Evolutionary conservation across 1,140 invertebrate genomes (phyloP), one percentile per base, ranked within the genome.

Genomic region (Dolichoris vasculosae): DNA sequence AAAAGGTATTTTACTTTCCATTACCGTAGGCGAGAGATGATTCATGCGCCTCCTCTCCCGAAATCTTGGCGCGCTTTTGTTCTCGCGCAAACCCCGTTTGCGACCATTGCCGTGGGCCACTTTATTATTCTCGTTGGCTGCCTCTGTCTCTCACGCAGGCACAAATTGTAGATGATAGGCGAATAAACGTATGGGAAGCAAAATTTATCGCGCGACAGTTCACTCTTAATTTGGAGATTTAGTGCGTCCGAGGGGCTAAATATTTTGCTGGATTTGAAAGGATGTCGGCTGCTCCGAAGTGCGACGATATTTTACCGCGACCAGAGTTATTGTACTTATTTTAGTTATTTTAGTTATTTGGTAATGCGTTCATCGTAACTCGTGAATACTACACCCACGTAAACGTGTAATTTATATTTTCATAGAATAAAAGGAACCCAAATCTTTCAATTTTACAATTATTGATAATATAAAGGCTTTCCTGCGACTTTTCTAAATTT

Each of bases 141-240:
- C 51, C 32, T 51, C 80, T 82, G n/a, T 38, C 43, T 81, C 30
- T 26, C 35, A 15, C 51, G 17, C n/a, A 1, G 26, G 43, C 40
- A 64, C 48, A 59, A 82, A 82, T 82, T 82, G 69, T 32, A 51
- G 11, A 17, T 32, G 79, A 69, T 20, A 26, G 20, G 59, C 35
- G 32, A 38, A 32, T 11, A 32, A 51, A n/a, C 51, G 73, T 20
- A 26, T 17, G 32, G 48, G 48, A 20, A 26, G 23, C 11, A 23
- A 59, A 59, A 78, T 78, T 78, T 63, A 63, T 63, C 38, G 9
- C 32, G 51, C 2, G 46, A 8, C 78, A 7, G 20, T 35, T 11
- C 40, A 2, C 40, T 69, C 64, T 81, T 46, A 32, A 81, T 81
- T 81, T 48, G 30, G 13, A 32, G 63, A 69, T 81, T 81, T 81